A percentile compares a stretch with the other conserved stretches of the same genome.
phyloP scores from a whole-genome alignment of 2,113 vertebrate species.

The Gadus macrocephalus region DNA sequence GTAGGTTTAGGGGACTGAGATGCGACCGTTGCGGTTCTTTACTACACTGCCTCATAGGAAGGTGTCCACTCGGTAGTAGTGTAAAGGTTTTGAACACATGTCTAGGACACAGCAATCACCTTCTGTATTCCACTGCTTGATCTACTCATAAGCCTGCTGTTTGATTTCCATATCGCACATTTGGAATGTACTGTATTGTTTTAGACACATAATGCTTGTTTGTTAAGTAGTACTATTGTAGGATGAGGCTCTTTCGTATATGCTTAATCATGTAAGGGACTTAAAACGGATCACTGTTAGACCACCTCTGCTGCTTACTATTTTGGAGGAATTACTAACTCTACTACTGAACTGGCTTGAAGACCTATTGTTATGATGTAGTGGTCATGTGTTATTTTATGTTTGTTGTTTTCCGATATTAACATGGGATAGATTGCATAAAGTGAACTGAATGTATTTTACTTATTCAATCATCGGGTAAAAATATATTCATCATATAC shows the following conservation, averaged over 20 bases:
- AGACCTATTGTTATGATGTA: slow-evolving; percentile 28
- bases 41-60: no score
- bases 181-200: slow-evolving; percentile 25
- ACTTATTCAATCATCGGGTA: slow-evolving; percentile 23
- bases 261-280: background rate
- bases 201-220: background rate
- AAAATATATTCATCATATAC: background rate
- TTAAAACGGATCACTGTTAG: slow-evolving; percentile 17
- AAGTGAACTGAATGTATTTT: slow-evolving; percentile 58
- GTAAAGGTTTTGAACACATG: slow-evolving; percentile 5
- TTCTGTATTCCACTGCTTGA: background rate
- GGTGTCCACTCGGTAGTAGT: background rate
- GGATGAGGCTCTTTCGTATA: slow-evolving; percentile 6
- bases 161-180: slow-evolving; percentile 13
- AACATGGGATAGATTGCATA: slow-evolving; percentile 29
- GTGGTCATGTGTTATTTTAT: slow-evolving; percentile 20
- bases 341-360: slow-evolving; percentile 26
- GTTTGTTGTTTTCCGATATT: slow-evolving; percentile 6
- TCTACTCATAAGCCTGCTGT: slow-evolving; percentile 1
- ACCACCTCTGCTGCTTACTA: slow-evolving; percentile 48
- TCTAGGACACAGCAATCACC: background rate
- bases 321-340: slow-evolving; percentile 21
- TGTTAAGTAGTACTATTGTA: slow-evolving; percentile 2
- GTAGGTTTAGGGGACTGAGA: no score
- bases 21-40: no score